Evolutionary conservation across 2,888 invertebrate species (phyloP).

Genomic region (Dicyrtomina minuta): DNA sequence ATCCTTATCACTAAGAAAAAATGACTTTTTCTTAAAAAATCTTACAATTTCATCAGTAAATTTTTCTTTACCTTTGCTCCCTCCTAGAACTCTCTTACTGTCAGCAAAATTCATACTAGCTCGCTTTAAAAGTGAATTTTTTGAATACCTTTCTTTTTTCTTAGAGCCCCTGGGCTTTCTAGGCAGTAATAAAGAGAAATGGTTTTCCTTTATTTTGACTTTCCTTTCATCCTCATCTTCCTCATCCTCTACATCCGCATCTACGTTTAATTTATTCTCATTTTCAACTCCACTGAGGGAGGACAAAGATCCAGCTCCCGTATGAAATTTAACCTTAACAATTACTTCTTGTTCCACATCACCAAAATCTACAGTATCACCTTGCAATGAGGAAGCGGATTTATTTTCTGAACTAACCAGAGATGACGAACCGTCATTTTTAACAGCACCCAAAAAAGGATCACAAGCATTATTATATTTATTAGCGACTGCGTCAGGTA

Average conservation of each 20-base stretch:
- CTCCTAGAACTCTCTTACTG: conserved; percentile 16
- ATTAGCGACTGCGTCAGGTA: too few species aligned
- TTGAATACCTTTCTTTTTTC: conserved; percentile 51
- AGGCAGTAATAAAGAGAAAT: conserved; percentile 9
- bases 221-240: conserved; percentile 5
- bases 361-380: background rate
- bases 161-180: conserved; percentile 44
- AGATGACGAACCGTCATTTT: too few species aligned
- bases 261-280: conserved; percentile 14
- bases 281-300: conserved; percentile 14
- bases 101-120: conserved; percentile 38
- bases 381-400: background rate
- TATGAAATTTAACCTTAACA: conserved; percentile 17
- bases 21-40: conserved; percentile 45
- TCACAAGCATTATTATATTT: too few species aligned
- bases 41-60: conserved; percentile 46
- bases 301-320: conserved; percentile 19
- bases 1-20: background rate
- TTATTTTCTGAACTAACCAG: too few species aligned
- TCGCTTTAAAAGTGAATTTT: conserved; percentile 48
- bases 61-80: conserved; percentile 32
- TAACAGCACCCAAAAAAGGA: too few species aligned
- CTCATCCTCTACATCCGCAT: conserved; percentile 17
- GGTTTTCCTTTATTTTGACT: conserved; percentile 8
- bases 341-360: conserved; percentile 4